Evolutionary conservation across 2,113 vertebrate genomes (phyloP).

Genomic region (Cheirogaleus medius): DNA sequence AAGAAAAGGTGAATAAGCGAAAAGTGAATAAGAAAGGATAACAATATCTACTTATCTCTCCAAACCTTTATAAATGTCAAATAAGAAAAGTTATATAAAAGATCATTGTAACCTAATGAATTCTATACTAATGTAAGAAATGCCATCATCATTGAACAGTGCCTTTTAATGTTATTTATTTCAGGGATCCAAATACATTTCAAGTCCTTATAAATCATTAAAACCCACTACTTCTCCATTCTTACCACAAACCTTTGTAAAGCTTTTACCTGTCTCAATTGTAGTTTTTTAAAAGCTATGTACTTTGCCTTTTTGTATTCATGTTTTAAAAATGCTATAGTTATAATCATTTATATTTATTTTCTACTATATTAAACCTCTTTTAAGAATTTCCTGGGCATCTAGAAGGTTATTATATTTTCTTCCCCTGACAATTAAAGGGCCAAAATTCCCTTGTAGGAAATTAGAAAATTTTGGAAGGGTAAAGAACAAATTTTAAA

Average conservation of each 20-base stretch:
- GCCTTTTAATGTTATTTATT: slow-evolving; percentile 39
- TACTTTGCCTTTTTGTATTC: slow-evolving; percentile 25
- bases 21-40: not conserved
- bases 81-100: not conserved
- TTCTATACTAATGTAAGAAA: not conserved
- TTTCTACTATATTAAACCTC: not conserved
- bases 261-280: slow-evolving; percentile 3
- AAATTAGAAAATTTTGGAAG: slow-evolving; percentile 13
- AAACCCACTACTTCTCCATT: not conserved
- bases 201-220: not conserved
- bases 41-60: not conserved
- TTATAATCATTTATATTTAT: not conserved
- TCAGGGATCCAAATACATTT: not conserved
- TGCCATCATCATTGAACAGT: not conserved
- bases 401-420: not conserved
- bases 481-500: slow-evolving; percentile 45
- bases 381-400: not conserved
- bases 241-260: slow-evolving; percentile 25
- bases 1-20: not conserved
- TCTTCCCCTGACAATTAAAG: not conserved
- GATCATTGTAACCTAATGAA: not conserved
- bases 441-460: slow-evolving; percentile 15
- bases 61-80: not conserved
- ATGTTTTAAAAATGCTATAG: slow-evolving; percentile 19
- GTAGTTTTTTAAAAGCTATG: slow-evolving; percentile 4